phyloP scores from a whole-genome alignment of 2,113 vertebrate genomes.

The Odontesthes bonariensis region DNA sequence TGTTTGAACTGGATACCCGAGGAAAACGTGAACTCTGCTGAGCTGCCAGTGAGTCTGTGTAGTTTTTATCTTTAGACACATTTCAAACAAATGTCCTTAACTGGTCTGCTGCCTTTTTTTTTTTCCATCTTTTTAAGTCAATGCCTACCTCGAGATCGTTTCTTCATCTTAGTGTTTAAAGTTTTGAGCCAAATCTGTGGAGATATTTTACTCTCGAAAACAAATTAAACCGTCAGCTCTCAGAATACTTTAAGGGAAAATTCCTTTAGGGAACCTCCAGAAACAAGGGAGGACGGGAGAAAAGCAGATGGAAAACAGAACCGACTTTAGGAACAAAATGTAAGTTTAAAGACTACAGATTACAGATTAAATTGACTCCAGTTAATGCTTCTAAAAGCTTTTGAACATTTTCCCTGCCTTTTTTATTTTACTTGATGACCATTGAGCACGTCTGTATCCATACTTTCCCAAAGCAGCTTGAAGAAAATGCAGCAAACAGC shows the following conservation, averaged over 20 bases:
- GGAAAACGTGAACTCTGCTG: not conserved
- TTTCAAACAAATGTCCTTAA: not conserved
- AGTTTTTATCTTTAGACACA: not conserved
- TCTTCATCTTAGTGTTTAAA: accelerated
- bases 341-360: not conserved
- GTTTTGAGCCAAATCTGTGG: too few relatives aligned
- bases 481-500: too few relatives aligned
- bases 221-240: not conserved
- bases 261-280: too few relatives aligned
- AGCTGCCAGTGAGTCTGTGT: not conserved
- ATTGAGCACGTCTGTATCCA: too few relatives aligned
- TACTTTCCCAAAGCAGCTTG: too few relatives aligned
- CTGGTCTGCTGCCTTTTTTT: not conserved
- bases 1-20: not conserved
- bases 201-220: too few relatives aligned
- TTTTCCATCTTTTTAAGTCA: not conserved
- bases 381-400: not conserved
- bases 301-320: too few relatives aligned
- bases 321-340: not conserved
- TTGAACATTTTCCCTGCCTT: too few relatives aligned
- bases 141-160: not conserved
- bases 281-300: too few relatives aligned
- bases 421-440: too few relatives aligned
- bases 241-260: not conserved
- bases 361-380: not conserved